phyloP scores from a whole-genome alignment of 2,797 vertebrate genomes.

The Cyclura pinguis region DNA sequence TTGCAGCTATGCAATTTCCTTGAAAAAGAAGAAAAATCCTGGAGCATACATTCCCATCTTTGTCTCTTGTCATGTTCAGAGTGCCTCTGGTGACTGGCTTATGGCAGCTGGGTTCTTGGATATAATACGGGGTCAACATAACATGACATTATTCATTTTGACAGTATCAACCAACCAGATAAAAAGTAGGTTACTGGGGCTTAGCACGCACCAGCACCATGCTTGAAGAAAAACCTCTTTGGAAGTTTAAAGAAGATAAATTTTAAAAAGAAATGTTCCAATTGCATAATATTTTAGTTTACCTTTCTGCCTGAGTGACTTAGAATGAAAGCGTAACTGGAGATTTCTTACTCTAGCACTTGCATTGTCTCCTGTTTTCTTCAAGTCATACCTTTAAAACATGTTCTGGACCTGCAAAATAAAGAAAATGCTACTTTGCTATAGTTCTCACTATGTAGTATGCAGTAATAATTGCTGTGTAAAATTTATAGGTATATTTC shows the following conservation, averaged over 20 bases:
- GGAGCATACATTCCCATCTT: slow-evolving; percentile 29
- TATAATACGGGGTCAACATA: slow-evolving; percentile 13
- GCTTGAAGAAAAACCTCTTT: not conserved
- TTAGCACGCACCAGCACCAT: slow-evolving; percentile 4
- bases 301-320: not conserved
- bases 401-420: not conserved
- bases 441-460: not conserved
- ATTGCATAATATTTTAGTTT: not conserved
- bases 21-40: slow-evolving; percentile 34
- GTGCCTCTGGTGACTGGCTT: slow-evolving; percentile 28
- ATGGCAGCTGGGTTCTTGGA: slow-evolving; percentile 42
- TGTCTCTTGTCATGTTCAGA: slow-evolving; percentile 25
- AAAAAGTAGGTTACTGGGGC: slow-evolving; percentile 53
- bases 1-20: slow-evolving; percentile 35
- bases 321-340: not conserved
- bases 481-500: not conserved
- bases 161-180: slow-evolving; percentile 32
- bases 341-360: not conserved
- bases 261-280: not conserved
- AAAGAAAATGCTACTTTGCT: not conserved
- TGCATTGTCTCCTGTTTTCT: not conserved
- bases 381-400: not conserved
- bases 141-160: slow-evolving; percentile 44
- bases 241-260: not conserved
- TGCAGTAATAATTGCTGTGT: not conserved